Percentiles rank a stretch among this genome's conserved stretches.
These are phyloP conservation scores for Ictalurus furcatus DNA, from an alignment of 2,113 vertebrate species.

Conservation along the genomic window DNA sequence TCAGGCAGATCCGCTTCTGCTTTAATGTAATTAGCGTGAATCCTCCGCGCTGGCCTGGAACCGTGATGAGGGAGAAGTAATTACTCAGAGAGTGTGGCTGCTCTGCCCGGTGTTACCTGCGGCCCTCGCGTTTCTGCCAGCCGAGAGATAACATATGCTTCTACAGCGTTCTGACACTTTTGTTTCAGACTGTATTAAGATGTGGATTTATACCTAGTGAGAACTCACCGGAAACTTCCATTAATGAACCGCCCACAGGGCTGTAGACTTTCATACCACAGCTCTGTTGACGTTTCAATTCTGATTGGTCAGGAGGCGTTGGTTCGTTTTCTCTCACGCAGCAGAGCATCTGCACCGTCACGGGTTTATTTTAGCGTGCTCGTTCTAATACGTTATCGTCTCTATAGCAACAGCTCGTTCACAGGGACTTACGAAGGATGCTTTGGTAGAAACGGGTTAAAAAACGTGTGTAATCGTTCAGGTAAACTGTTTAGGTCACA, in stretches of 20 bases:
- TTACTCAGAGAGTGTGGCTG: constrained; percentile 39
- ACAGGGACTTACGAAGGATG: background rate
- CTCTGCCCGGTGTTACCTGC: constrained; percentile 28
- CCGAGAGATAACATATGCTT: constrained; percentile 3
- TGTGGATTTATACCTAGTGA: background rate
- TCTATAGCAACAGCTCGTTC: background rate
- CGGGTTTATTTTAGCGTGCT: background rate
- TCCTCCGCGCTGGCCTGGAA: constrained; percentile 20
- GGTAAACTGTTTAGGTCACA: background rate
- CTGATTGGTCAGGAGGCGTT: background rate
- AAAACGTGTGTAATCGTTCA: background rate
- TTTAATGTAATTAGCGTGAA: constrained; percentile 55
- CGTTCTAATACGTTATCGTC: background rate
- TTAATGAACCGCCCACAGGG: background rate
- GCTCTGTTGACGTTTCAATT: background rate
- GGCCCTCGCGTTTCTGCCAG: constrained; percentile 18
- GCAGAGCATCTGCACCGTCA: background rate
- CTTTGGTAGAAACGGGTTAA: background rate
- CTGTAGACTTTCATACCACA: background rate
- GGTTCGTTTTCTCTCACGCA: background rate
- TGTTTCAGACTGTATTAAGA: constrained; percentile 26
- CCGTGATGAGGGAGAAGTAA: constrained; percentile 44
- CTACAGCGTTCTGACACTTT: background rate
- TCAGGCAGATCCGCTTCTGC: constrained; percentile 30
- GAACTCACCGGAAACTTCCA: constrained; percentile 7